phyloP scores from a whole-genome alignment of 2,888 invertebrate genomes.

The Synanthedon andrenaeformis region DNA sequence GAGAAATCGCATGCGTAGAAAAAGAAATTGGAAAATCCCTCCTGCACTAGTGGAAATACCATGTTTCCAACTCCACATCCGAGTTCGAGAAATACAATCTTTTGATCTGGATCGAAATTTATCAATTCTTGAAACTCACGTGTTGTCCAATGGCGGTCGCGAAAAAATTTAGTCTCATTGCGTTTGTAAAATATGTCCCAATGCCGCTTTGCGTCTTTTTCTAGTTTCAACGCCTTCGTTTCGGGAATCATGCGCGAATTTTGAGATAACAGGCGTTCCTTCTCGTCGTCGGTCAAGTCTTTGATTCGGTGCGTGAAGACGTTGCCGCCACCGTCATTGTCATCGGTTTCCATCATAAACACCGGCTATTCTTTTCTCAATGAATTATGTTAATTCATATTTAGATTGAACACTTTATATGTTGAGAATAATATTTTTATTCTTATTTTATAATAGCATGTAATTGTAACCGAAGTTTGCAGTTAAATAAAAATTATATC shows the following conservation, averaged over 20 bases:
- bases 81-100: constrained; percentile 80
- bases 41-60: constrained; percentile 89
- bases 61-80: constrained; percentile 99
- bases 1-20: constrained; percentile 95
- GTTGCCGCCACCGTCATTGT: constrained; percentile 27
- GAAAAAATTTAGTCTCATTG: constrained; percentile 93
- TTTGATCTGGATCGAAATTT: constrained; percentile 61
- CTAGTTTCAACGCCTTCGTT: constrained; percentile 81
- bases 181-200: constrained; percentile 98
- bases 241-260: constrained; percentile 71
- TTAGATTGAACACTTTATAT: no score
- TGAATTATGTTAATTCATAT: background rate
- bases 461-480: no score
- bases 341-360: constrained; percentile 47
- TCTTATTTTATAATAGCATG: no score
- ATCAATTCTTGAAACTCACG: constrained; percentile 91
- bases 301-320: constrained; percentile 55
- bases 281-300: constrained; percentile 71
- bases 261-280: constrained; percentile 74
- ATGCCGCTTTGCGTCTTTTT: constrained; percentile 85
- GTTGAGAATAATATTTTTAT: no score
- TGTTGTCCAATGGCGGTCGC: constrained; percentile 96
- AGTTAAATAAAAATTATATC: no score
- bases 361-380: background rate
- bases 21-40: constrained; percentile 73